Evolutionary conservation across 2,888 invertebrate genomes (phyloP).

Genomic region (Chromoteleia sp.): DNA sequence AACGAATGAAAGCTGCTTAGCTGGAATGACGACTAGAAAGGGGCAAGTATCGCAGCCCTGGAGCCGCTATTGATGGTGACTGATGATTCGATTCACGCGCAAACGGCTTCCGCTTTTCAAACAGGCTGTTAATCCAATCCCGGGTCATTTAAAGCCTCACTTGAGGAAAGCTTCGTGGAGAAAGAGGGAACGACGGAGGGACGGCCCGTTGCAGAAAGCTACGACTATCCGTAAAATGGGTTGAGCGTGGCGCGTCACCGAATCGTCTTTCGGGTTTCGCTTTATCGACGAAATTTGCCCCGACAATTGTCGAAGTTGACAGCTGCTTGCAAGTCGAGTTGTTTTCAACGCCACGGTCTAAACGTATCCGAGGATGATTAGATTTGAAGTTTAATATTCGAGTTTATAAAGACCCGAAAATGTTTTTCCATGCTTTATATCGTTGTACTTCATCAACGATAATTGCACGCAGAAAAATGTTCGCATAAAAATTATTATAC

Average conservation of each 20-base stretch:
- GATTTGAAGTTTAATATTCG: no score
- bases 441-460: no score
- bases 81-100: constrained; percentile 66
- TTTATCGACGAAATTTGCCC: constrained; percentile 9
- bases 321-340: not conserved
- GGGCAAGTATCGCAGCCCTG: constrained; percentile 41
- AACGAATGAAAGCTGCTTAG: constrained; percentile 33
- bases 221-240: constrained; percentile 25
- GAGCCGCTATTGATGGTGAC: constrained; percentile 57
- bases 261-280: constrained; percentile 20
- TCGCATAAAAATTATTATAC: no score
- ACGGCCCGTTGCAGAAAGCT: constrained; percentile 1
- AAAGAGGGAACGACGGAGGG: constrained; percentile 4
- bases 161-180: constrained; percentile 19
- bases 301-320: constrained; percentile 13
- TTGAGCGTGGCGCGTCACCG: constrained; percentile 10
- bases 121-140: constrained; percentile 54
- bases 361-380: not conserved
- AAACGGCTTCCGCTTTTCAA: constrained; percentile 54
- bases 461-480: no score
- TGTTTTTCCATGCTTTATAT: no score
- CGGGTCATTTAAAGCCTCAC: constrained; percentile 51
- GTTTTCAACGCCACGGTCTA: not conserved
- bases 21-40: constrained; percentile 17
- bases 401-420: no score